Percentiles rank a stretch among this genome's conserved stretches.
Evolutionary conservation across 2,888 invertebrate genomes (phyloP).

Genomic region (Sussaba pulchella): DNA sequence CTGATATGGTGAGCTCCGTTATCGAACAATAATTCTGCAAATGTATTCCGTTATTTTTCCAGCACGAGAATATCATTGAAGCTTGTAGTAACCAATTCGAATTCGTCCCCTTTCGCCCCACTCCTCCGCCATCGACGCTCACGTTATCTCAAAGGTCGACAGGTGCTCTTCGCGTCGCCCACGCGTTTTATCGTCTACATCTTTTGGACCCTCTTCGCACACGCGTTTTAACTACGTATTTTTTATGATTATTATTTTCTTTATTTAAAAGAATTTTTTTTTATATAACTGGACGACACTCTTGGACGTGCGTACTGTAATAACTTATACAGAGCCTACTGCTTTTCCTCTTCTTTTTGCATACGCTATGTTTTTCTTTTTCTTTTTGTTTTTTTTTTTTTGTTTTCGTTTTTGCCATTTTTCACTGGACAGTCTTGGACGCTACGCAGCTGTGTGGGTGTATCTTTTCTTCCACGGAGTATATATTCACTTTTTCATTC

Average conservation of each 20-base stretch:
- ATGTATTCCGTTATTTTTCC: constrained; percentile 1
- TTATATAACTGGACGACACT: constrained; percentile 76
- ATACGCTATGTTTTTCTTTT: constrained; percentile 48
- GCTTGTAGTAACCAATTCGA: constrained; percentile 9
- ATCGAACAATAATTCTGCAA: constrained; percentile 41
- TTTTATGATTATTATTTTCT: constrained; percentile 59
- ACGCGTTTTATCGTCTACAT: constrained; percentile 68
- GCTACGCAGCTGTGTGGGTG: constrained; percentile 66
- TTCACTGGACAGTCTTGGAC: constrained; percentile 71
- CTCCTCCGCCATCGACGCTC: not conserved
- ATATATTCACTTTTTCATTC: constrained; percentile 24
- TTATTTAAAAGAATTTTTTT: constrained; percentile 38
- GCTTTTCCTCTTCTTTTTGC: constrained; percentile 56
- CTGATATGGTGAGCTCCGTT: constrained; percentile 57
- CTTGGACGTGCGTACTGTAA: constrained; percentile 79
- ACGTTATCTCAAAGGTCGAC: constrained; percentile 37
- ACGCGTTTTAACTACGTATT: constrained; percentile 66
- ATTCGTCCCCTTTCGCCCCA: constrained; percentile 16
- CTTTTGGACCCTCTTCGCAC: constrained; percentile 77
- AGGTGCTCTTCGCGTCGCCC: constrained; percentile 54
- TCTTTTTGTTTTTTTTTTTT: too few species aligned
- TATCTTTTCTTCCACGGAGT: constrained; percentile 21
- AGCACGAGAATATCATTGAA: constrained; percentile 23
- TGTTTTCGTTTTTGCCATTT: too few species aligned
- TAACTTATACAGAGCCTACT: constrained; percentile 73